Conservation (phyloP, 2,888 invertebrate genomes). For the Hyposoter didymator region DNA sequence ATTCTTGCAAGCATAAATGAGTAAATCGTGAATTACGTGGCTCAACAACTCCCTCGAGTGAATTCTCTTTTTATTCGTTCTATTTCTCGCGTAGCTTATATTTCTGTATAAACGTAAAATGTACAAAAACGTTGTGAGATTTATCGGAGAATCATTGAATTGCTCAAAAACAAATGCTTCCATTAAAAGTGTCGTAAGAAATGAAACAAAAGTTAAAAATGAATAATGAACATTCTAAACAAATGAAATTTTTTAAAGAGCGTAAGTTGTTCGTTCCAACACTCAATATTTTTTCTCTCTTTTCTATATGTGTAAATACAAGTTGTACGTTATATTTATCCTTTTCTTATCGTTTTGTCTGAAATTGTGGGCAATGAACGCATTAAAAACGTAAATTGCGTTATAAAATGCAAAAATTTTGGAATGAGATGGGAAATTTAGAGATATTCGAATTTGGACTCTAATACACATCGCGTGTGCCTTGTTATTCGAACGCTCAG, state of each 20-base stretch:
- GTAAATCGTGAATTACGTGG: conserved; percentile 37
- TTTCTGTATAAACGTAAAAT: conserved; percentile 34
- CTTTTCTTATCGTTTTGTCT: conserved; percentile 25
- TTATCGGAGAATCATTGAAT: conserved; percentile 75
- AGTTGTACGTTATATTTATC: conserved; percentile 41
- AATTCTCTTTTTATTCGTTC: conserved; percentile 21
- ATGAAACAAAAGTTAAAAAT: conserved; percentile 37
- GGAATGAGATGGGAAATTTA: conserved; percentile 27
- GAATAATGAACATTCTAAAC: conserved; percentile 20
- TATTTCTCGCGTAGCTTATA: neutral
- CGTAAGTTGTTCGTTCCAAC: conserved; percentile 37
- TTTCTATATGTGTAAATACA: conserved; percentile 53
- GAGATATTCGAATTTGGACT: neutral
- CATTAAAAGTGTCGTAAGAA: conserved; percentile 70
- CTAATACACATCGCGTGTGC: conserved; percentile 33
- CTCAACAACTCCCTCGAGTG: conserved; percentile 22
- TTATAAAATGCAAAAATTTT: conserved; percentile 1
- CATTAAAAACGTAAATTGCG: neutral
- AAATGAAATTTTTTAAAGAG: conserved; percentile 38
- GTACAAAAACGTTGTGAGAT: conserved; percentile 19
- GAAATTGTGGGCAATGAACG: conserved; percentile 11
- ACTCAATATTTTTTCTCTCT: conserved; percentile 23
- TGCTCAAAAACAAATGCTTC: conserved; percentile 81
- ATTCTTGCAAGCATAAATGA: conserved; percentile 8
- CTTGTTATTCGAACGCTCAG: conserved; percentile 58